A percentile compares a stretch with the other conserved stretches of the same genome.
Evolutionary conservation across 2,113 vertebrate genomes (phyloP).

Genomic region (Microtus richardsoni): DNA sequence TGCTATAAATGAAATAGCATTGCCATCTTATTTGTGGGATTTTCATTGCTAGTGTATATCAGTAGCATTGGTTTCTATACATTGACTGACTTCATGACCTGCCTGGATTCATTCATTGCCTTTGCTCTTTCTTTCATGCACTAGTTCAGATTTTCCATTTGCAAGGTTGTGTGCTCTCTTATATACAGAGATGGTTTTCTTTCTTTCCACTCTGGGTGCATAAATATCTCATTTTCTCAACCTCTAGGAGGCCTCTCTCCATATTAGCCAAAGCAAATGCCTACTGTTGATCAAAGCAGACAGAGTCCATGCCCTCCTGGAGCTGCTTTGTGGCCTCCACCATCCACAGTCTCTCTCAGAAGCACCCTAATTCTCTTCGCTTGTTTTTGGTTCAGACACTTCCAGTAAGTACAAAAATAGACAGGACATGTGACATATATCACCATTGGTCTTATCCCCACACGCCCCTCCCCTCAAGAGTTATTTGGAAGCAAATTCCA

Average conservation of each 20-base stretch:
- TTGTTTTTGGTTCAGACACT: background rate
- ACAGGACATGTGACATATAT: background rate
- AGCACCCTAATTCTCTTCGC: background rate
- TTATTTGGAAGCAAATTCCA: conserved; percentile 36
- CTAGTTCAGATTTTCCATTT: background rate
- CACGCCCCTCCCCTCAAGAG: background rate
- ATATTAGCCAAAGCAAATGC: background rate
- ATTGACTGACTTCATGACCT: background rate
- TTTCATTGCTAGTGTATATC: background rate
- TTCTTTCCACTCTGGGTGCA: background rate
- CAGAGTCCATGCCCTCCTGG: background rate
- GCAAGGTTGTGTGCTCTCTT: background rate
- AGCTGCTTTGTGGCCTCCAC: background rate
- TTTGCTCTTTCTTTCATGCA: background rate
- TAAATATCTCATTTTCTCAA: background rate
- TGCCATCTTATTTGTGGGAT: background rate
- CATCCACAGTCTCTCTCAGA: background rate
- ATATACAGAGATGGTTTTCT: background rate
- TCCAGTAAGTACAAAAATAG: background rate
- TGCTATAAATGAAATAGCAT: background rate
- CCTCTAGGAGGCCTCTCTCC: background rate
- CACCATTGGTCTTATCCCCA: background rate
- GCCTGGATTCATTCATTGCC: background rate
- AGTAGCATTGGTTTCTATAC: background rate
- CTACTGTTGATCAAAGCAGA: background rate